A percentile compares a stretch with the other conserved stretches of the same genome.
Evolutionary conservation across 2,113 vertebrate genomes (phyloP).

Genomic region (Hypocryptadius cinnamomeus): DNA sequence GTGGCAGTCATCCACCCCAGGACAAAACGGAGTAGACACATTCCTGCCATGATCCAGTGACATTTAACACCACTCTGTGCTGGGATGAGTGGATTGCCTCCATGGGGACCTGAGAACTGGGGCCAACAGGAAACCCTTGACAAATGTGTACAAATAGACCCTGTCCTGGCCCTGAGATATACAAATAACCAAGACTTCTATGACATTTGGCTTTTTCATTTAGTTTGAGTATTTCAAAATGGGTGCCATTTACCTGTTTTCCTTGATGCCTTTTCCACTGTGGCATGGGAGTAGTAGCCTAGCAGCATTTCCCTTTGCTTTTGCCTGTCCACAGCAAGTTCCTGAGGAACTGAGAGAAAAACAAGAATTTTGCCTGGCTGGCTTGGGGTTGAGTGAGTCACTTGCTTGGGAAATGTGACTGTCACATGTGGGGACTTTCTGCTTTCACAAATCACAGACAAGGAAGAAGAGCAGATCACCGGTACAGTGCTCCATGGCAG

Average conservation of each 20-base stretch:
- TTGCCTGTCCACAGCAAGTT: background rate
- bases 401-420: background rate
- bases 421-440: background rate
- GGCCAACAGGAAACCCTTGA: background rate
- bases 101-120: background rate
- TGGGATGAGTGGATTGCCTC: background rate
- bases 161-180: background rate
- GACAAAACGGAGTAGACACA: background rate
- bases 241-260: background rate
- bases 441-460: background rate
- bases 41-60: background rate
- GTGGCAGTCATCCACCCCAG: background rate
- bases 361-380: background rate
- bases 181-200: background rate
- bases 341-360: background rate
- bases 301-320: background rate
- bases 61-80: background rate
- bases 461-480: background rate
- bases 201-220: background rate
- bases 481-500: background rate
- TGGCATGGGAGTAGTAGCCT: background rate
- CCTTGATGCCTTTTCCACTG: background rate
- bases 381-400: background rate
- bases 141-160: background rate
- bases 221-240: background rate